Conservation (phyloP, 1,140 invertebrate species). For the Drosophila tropicalis region DNA sequence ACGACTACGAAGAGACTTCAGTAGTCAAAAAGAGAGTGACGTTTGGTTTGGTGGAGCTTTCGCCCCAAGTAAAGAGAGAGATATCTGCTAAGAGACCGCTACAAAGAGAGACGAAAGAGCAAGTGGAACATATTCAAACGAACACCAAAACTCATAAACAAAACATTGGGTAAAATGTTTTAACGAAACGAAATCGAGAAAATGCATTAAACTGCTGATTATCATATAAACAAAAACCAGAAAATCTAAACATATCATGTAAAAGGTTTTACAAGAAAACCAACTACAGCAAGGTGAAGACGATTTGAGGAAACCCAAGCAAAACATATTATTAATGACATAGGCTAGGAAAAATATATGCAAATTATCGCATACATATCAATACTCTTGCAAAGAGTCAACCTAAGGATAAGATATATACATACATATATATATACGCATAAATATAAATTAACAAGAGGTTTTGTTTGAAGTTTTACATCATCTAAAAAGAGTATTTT, state of each 20-base stretch:
- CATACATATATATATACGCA: conserved; percentile 21
- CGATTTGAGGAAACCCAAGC: neutral
- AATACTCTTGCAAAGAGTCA: conserved; percentile 71
- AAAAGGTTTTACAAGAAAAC: conserved; percentile 40
- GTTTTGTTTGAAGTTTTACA: conserved; percentile 70
- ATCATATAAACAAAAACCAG: neutral
- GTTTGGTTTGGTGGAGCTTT: conserved; percentile 6
- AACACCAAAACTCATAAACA: conserved; percentile 50
- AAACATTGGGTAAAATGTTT: conserved; percentile 26
- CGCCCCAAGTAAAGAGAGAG: conserved; percentile 18
- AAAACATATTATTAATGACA: conserved; percentile 49
- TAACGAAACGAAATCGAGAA: conserved; percentile 15
- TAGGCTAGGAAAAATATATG: conserved; percentile 59
- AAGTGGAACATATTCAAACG: conserved; percentile 31
- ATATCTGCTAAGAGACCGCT: conserved; percentile 18
- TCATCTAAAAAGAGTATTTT: conserved; percentile 15
- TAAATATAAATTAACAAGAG: conserved; percentile 22
- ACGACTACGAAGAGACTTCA: neutral
- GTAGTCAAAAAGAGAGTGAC: neutral
- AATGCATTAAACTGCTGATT: conserved; percentile 17
- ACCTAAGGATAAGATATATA: conserved; percentile 36
- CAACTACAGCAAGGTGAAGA: conserved; percentile 22
- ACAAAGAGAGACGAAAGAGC: conserved; percentile 12
- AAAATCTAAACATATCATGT: conserved; percentile 58
- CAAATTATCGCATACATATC: conserved; percentile 77